A percentile compares a stretch with the other conserved stretches of the same genome.
phyloP scores from a whole-genome alignment of 2,797 vertebrate species.

The Buphagus erythrorhynchus region DNA sequence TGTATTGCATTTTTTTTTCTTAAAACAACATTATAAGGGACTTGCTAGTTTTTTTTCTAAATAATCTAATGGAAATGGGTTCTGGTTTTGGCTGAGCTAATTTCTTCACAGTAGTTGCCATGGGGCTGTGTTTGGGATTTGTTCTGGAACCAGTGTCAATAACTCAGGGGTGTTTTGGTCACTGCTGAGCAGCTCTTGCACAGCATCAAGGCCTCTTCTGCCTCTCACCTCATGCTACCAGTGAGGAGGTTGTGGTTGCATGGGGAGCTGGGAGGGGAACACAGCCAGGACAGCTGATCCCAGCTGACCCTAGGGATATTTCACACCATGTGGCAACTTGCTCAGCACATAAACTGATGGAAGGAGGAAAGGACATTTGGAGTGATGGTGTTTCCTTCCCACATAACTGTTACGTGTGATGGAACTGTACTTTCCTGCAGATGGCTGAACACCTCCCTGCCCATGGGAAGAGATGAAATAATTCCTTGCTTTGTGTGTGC shows the following conservation, averaged over 20 bases:
- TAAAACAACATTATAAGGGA: background rate
- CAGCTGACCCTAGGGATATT: accelerated
- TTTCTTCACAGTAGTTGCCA: background rate
- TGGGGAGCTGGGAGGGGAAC: background rate
- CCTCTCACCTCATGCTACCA: background rate
- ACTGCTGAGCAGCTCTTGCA: background rate
- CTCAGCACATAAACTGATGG: background rate
- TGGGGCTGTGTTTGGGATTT: background rate
- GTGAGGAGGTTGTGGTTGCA: accelerated
- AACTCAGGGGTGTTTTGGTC: background rate
- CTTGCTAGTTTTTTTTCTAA: background rate
- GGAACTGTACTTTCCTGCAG: background rate
- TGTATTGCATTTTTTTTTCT: background rate
- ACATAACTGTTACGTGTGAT: accelerated
- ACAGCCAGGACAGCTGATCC: background rate
- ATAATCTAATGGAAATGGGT: background rate
- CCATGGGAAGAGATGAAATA: background rate
- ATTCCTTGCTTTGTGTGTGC: background rate
- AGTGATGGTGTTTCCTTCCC: background rate
- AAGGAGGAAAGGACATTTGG: background rate
- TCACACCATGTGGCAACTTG: accelerated
- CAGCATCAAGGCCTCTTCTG: background rate
- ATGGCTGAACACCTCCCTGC: background rate
- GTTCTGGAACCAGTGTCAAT: accelerated
- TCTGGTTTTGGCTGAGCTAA: background rate